A percentile compares a stretch with the other conserved stretches of the same genome.
Conservation (phyloP, 1,140 invertebrate species). For the Drosophila novamexicana region DNA sequence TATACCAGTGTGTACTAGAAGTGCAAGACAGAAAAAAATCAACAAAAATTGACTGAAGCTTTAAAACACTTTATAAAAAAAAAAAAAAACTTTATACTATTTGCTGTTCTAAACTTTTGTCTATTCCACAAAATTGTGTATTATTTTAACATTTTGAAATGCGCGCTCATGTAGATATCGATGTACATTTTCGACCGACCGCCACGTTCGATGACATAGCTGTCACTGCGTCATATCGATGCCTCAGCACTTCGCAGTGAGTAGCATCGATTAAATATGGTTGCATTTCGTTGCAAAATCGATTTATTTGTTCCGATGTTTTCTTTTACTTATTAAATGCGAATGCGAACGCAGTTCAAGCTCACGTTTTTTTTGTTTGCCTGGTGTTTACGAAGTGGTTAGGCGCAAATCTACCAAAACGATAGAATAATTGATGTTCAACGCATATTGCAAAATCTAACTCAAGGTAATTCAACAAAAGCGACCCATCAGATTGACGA, state of each 20-base stretch:
- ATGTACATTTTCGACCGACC: not conserved
- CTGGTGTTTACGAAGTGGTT: conserved; percentile 29
- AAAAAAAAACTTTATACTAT: too few relatives aligned
- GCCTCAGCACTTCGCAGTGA: too few relatives aligned
- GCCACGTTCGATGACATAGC: not conserved
- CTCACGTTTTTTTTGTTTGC: conserved; percentile 49
- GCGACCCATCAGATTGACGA: not conserved
- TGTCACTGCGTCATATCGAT: not conserved
- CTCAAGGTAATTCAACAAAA: conserved; percentile 57
- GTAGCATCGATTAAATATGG: not conserved
- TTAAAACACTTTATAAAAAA: too few relatives aligned
- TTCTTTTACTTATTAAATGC: conserved; percentile 17
- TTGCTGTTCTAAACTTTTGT: too few relatives aligned
- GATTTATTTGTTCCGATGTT: conserved; percentile 20
- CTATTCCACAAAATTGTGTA: not conserved
- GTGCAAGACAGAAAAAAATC: not conserved
- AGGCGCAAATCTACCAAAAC: conserved; percentile 14
- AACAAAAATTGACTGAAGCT: not conserved
- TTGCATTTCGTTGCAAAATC: conserved; percentile 14
- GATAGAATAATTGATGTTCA: conserved; percentile 35
- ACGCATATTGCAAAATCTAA: conserved; percentile 44
- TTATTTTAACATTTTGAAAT: not conserved
- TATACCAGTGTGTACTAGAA: not conserved
- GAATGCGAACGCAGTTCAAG: conserved; percentile 35
- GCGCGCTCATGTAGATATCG: not conserved